Conservation (phyloP, 2,113 vertebrate genomes). For the Prunella fulvescens region DNA sequence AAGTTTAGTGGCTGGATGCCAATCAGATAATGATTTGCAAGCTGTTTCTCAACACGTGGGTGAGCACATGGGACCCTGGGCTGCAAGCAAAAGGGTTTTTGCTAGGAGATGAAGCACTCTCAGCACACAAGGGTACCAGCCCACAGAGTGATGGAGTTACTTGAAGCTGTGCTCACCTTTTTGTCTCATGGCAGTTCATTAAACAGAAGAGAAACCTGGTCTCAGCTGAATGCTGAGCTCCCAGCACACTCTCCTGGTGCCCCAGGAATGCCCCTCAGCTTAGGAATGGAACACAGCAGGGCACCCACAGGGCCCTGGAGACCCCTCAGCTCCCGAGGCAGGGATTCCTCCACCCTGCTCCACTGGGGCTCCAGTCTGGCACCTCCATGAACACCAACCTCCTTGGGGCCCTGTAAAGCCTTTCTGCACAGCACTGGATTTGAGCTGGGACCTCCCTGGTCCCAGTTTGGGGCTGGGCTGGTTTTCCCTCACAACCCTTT, state of each 20-base stretch:
- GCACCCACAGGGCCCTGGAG: fast-evolving
- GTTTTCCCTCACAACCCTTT: neutral
- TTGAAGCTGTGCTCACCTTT: neutral
- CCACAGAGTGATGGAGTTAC: neutral
- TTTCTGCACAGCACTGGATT: neutral
- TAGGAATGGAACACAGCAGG: fast-evolving
- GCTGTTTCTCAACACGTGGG: neutral
- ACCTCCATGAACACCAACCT: neutral
- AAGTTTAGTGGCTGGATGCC: constrained; percentile 9
- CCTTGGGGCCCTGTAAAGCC: neutral
- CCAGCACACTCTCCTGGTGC: fast-evolving
- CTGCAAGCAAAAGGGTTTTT: neutral
- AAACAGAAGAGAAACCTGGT: fast-evolving
- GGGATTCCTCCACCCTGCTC: neutral
- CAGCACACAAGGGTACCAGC: neutral
- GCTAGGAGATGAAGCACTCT: neutral
- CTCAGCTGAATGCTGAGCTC: neutral
- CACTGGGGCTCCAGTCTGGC: fast-evolving
- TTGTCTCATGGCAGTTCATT: neutral
- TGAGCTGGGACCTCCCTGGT: neutral
- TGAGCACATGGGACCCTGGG: neutral
- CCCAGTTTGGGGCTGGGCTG: neutral
- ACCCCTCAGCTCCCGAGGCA: fast-evolving
- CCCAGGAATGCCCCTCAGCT: neutral
- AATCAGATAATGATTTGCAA: constrained; percentile 40